Evolutionary conservation across 2,888 invertebrate species (phyloP), one percentile per base, ranked within the genome.

Genomic region (Andricus curvator): DNA sequence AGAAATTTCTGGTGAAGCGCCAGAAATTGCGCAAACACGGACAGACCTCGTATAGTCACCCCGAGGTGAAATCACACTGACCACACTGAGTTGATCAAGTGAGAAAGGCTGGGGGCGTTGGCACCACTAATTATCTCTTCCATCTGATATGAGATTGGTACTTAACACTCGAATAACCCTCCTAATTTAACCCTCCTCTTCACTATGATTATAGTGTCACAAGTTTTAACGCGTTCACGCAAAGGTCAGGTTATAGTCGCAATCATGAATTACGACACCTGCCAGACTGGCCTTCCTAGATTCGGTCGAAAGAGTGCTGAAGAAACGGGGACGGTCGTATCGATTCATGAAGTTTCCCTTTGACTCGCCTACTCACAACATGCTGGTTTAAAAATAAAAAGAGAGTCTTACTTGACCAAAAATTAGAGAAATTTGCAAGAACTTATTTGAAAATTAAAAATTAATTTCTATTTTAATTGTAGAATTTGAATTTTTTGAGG

Each of bases 51-150:
- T 81, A 82, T 84, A 82, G 77, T 17, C 77, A 66, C 74, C 37
- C 76, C 77, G 77, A 83, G 74, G 78, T 70, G 80, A 79, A 82
- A 86, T 88, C n/a, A n/a, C n/a, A n/a, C n/a, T n/a, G n/a, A n/a
- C n/a, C 85, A 79, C 81, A 84, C 84, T 83, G 84, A 86, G 84
- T 84, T 82, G 84, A 48, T 25, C 44, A 48, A 22, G 44, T 37
- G n/a, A n/a, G 68, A 86, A 84, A 83, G 80, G 65, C 76, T 80
- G 80, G 80, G 84, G 84, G 84, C 85, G 84, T 86, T 85, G 84
- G 86, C 85, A 86, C 84, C 80, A 85, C 85, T 87, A 87, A 89
- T 88, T 88, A 88, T 85, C 82, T 86, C 88, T 77, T 82, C 13
- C 15, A 13, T 68, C 81, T 85, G 81, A 83, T 56, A 79, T 68